phyloP scores from a whole-genome alignment of 30 jellyfish, hydroid and myxozoan species.

The Catostylus mosaicus region DNA sequence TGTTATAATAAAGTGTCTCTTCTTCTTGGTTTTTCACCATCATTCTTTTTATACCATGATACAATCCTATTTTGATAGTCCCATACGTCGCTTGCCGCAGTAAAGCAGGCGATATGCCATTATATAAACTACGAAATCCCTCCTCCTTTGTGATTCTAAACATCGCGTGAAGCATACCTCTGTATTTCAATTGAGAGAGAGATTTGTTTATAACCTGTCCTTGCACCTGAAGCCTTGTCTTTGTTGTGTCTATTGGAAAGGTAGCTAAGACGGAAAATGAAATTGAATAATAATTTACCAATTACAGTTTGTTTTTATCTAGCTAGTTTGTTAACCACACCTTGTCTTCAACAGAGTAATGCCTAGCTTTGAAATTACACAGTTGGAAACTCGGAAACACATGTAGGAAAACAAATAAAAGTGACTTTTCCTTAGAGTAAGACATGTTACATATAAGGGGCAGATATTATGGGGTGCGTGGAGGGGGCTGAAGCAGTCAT shows the following conservation, averaged over 20 bases:
- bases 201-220: conserved; percentile 89
- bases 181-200: conserved; percentile 70
- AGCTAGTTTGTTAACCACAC: background rate
- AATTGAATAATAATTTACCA: too few species aligned
- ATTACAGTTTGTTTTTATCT: background rate
- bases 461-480: too few species aligned
- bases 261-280: conserved; percentile 84
- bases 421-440: too few species aligned
- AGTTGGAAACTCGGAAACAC: too few species aligned
- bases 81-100: conserved; percentile 98
- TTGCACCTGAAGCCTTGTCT: conserved; percentile 95
- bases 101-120: conserved; percentile 93
- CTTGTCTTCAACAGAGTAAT: too few species aligned
- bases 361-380: too few species aligned
- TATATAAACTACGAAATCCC: conserved; percentile 78
- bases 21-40: conserved; percentile 73
- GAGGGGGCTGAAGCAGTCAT: too few species aligned
- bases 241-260: conserved; percentile 94
- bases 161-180: conserved; percentile 98
- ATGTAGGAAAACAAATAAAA: too few species aligned
- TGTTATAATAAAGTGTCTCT: conserved; percentile 78
- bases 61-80: conserved; percentile 90
- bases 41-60: conserved; percentile 85
- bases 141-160: conserved; percentile 81
- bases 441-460: too few species aligned